Evolutionary conservation across 2,888 invertebrate genomes (phyloP), one percentile per base, ranked within the genome.

Genomic region (Clistopyga incitator): DNA sequence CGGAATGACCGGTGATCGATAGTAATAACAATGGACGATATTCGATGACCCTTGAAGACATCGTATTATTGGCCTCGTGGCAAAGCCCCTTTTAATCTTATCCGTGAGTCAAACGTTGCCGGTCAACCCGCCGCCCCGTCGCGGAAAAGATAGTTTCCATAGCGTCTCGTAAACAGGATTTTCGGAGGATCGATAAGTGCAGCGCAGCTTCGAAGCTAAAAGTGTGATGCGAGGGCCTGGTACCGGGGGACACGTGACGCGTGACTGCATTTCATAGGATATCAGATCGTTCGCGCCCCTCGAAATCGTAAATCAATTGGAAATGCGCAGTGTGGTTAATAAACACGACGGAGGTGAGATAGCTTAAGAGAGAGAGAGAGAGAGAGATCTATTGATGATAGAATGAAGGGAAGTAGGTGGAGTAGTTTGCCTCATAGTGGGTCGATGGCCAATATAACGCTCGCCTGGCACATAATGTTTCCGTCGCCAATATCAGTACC

Each of bases 71-170:
- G n/a, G n/a, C n/a, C 56, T 56, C 56, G 25, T 61, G 38, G 29
- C 18, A 18, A 11, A 25, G 4, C 13, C 0, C 25, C 13, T 56
- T 71, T 47, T 25, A 59, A 72, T 59, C 65, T 77, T 81, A 81
- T 81, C 81, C 23, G 23, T 47, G 34, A 45, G 3, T 67, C 25
- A 20, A 42, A 64, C 42, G 52, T 65, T 56, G n/a, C 77, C 50
- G 38, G 23, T 42, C 18, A 29, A 45, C n/a, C 18, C 29, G 1
- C 25, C n/a, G 56, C 15, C n/a, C n/a, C n/a, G n/a, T n/a, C 25
- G 59, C 1, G 8, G 45, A 29, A 20, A 20, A 59, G 78, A 82
- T 82, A 78, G 74, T 82, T 78, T 18, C 78, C 72, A 82, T 78
- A 61, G 82, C 59, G 29, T 29, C 71, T 50, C 18, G n/a, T 23